Conservation (phyloP, 1,140 invertebrate species). For the Pygmarrhopalites habei region DNA sequence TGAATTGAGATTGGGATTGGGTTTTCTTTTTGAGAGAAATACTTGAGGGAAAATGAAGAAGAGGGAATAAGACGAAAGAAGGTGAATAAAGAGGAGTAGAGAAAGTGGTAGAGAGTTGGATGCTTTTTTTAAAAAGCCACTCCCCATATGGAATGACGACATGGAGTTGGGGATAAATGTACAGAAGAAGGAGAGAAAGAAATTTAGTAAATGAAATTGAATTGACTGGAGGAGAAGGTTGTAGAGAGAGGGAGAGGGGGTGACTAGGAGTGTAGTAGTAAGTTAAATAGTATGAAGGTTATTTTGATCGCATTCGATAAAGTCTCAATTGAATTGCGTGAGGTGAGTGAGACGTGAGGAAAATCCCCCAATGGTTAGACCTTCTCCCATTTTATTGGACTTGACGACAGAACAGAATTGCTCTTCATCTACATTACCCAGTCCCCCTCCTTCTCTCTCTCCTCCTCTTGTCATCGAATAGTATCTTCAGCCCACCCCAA, state of each 20-base stretch:
- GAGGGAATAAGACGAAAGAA: no score
- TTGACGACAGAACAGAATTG: constrained; percentile 6
- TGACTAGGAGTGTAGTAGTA: not conserved
- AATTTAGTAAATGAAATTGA: constrained; percentile 15
- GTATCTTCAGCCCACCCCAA: no score
- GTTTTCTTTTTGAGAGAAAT: no score
- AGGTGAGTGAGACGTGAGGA: constrained; percentile 12
- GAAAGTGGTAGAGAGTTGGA: no score
- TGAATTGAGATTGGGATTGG: no score
- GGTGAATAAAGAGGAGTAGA: no score
- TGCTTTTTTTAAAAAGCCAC: no score
- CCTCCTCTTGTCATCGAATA: no score
- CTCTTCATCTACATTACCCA: not conserved
- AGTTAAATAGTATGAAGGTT: constrained; percentile 1
- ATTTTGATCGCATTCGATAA: constrained; percentile 12
- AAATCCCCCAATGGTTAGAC: constrained; percentile 5
- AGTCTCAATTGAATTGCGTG: constrained; percentile 11
- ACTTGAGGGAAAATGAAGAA: no score
- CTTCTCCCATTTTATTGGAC: constrained; percentile 5
- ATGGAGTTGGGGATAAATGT: not conserved
- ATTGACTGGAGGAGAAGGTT: not conserved
- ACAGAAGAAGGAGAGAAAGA: not conserved
- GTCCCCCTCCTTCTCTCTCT: constrained; percentile 1
- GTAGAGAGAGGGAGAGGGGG: not conserved
- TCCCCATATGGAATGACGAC: no score